Evolutionary conservation across 2,113 vertebrate genomes (phyloP).

Genomic region (Ptyas mucosa): DNA sequence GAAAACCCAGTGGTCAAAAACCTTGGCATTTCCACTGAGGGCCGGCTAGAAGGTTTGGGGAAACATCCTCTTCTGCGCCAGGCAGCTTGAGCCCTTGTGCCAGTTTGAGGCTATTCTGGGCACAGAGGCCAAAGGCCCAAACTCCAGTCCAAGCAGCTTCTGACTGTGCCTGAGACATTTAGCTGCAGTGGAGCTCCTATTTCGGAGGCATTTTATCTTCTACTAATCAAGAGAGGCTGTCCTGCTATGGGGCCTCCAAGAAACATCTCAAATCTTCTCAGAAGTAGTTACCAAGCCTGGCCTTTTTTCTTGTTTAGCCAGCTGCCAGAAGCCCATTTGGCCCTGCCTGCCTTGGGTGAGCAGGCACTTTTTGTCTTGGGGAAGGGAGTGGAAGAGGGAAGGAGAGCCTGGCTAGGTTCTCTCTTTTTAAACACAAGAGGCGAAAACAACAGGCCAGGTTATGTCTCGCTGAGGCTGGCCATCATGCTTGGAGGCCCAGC

Average conservation of each 20-base stretch:
- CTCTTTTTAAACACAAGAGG: background rate
- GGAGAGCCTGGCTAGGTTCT: background rate
- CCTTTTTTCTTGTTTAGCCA: background rate
- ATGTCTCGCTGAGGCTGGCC: background rate
- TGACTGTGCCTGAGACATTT: conserved; percentile 2
- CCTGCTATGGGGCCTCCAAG: background rate
- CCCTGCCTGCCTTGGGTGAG: background rate
- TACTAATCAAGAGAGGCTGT: background rate
- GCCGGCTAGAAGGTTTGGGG: background rate
- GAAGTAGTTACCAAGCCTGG: background rate
- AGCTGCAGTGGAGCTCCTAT: background rate
- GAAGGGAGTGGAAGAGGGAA: background rate
- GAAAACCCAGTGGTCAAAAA: background rate
- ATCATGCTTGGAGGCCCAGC: background rate
- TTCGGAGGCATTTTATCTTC: background rate
- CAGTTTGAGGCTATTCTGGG: background rate
- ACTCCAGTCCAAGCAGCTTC: conserved; percentile 40
- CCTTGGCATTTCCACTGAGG: background rate
- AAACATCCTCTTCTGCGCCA: background rate
- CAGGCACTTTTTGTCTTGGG: background rate
- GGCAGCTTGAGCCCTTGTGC: background rate
- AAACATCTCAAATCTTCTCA: background rate
- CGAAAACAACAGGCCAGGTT: background rate
- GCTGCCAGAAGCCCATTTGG: background rate
- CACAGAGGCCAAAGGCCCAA: background rate